Evolutionary conservation across 2,113 vertebrate species (phyloP).

Genomic region (Gambusia affinis): DNA sequence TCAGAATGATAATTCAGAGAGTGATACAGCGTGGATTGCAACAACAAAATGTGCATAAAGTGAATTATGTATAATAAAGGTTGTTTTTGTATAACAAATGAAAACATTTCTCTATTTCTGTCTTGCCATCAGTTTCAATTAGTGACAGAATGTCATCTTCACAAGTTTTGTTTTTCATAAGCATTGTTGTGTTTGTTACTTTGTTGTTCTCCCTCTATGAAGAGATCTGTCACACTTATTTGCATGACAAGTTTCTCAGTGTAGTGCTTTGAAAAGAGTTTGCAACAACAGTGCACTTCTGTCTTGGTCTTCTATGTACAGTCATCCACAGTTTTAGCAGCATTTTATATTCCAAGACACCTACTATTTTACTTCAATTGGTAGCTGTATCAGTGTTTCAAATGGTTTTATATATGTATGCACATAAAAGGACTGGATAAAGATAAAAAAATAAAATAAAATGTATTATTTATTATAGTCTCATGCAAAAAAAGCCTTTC

Average conservation of each 20-base stretch:
- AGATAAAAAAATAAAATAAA: too few relatives aligned
- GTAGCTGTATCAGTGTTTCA: too few relatives aligned
- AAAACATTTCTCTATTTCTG: conserved; percentile 77
- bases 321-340: not conserved
- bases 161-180: conserved; percentile 73
- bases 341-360: not conserved
- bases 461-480: not conserved
- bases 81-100: conserved; percentile 83
- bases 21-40: conserved; percentile 69
- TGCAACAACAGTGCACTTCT: conserved; percentile 19
- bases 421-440: too few relatives aligned
- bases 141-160: conserved; percentile 69
- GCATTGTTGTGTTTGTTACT: conserved; percentile 76
- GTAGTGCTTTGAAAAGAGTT: conserved; percentile 52
- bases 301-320: conserved; percentile 25
- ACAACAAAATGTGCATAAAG: conserved; percentile 81
- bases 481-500: not conserved
- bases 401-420: too few relatives aligned
- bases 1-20: conserved; percentile 74
- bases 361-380: too few relatives aligned
- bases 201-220: conserved; percentile 67
- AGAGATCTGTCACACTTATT: conserved; percentile 74
- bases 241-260: conserved; percentile 73
- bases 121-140: conserved; percentile 73
- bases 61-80: conserved; percentile 82